Percentiles rank a stretch among this genome's conserved stretches.
Evolutionary conservation across 2,797 vertebrate species (phyloP).

Genomic region (Tauraco hartlaubi): DNA sequence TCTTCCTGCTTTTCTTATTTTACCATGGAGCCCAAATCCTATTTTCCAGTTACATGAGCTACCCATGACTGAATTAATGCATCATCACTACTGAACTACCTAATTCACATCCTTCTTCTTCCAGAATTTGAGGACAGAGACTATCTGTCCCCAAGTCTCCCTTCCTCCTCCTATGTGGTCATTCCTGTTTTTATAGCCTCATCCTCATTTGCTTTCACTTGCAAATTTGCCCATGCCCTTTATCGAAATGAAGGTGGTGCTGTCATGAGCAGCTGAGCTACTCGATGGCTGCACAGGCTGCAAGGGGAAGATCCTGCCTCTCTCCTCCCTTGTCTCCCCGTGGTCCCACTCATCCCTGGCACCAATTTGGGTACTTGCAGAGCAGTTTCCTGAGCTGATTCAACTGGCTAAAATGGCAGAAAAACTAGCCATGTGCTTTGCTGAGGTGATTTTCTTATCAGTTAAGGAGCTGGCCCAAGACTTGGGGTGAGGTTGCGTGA

Average conservation of each 20-base stretch:
- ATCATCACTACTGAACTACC: not conserved
- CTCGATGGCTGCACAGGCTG: not conserved
- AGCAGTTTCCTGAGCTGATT: not conserved
- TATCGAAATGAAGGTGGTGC: not conserved
- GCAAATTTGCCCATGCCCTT: not conserved
- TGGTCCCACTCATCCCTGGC: not conserved
- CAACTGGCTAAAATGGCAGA: not conserved
- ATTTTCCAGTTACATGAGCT: constrained; percentile 35
- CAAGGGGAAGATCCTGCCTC: not conserved
- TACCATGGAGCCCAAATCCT: not conserved
- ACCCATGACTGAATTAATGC: constrained; percentile 48
- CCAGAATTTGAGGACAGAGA: constrained; percentile 25
- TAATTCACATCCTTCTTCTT: constrained; percentile 26
- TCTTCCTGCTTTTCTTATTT: not conserved
- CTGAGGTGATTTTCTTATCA: not conserved
- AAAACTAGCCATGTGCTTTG: not conserved
- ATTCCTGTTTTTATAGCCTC: not conserved
- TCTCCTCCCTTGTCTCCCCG: not conserved
- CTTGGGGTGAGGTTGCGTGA: not conserved
- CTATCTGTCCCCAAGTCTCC: not conserved
- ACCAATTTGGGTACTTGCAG: not conserved
- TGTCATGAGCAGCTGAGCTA: not conserved
- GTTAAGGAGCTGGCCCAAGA: not conserved
- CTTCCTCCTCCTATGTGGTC: not conserved
- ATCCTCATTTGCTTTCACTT: constrained; percentile 46